These are phyloP conservation scores for Kryptolebias marmoratus DNA, from an alignment of 2,113 vertebrate species.

Conservation along the genomic window DNA sequence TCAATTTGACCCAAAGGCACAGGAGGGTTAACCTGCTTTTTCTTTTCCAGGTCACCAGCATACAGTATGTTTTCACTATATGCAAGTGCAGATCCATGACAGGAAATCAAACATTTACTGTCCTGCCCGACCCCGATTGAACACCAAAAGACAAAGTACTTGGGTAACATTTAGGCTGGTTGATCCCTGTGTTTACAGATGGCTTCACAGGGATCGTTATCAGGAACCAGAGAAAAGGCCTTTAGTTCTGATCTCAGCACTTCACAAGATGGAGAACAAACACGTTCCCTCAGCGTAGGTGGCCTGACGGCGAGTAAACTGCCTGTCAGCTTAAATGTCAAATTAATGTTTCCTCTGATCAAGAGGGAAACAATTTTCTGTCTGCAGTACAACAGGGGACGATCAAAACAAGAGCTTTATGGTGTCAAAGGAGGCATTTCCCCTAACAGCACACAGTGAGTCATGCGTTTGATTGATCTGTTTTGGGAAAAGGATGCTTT, in stretches of 20 bases:
- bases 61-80: background rate
- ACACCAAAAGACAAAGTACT: background rate
- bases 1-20: no score
- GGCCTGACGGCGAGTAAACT: conserved; percentile 51
- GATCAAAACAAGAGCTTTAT: conserved; percentile 25
- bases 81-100: conserved; percentile 1
- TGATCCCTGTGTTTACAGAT: conserved; percentile 31
- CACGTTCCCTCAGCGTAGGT: conserved; percentile 24
- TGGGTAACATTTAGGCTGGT: conserved; percentile 18
- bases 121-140: background rate
- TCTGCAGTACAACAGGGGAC: conserved; percentile 44
- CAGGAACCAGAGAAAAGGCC: conserved; percentile 36
- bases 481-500: conserved; percentile 9
- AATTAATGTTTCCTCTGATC: conserved; percentile 73
- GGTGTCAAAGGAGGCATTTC: conserved; percentile 12
- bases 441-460: background rate
- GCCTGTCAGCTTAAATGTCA: conserved; percentile 77
- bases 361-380: conserved; percentile 71
- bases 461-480: background rate
- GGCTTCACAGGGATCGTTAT: conserved; percentile 39
- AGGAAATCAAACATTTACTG: background rate
- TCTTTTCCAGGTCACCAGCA: no score
- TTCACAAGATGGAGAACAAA: conserved; percentile 55
- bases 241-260: conserved; percentile 57
- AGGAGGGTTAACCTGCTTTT: no score